Conservation (phyloP, 2,888 invertebrate species). For the Baronia brevicornis region DNA sequence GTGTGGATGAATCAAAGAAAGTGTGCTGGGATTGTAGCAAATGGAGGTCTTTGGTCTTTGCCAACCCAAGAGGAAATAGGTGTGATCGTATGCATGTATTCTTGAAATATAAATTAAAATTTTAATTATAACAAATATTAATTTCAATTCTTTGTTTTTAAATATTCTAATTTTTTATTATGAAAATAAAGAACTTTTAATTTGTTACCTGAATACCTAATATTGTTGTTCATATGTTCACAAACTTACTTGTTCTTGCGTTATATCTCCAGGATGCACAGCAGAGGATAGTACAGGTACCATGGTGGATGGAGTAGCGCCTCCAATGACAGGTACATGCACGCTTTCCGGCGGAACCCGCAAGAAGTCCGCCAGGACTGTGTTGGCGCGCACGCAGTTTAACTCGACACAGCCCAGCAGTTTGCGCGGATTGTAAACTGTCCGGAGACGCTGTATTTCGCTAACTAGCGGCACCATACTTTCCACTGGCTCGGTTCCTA, state of each 20-base stretch:
- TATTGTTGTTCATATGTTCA: too few relatives aligned
- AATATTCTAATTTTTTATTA: too few relatives aligned
- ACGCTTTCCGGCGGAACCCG: constrained; percentile 76
- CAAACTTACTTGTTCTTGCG: constrained; percentile 48
- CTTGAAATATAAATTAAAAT: too few relatives aligned
- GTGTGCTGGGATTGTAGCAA: too few relatives aligned
- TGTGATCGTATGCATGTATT: too few relatives aligned
- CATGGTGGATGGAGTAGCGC: constrained; percentile 82
- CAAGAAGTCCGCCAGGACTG: constrained; percentile 80
- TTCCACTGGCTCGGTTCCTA: constrained; percentile 77
- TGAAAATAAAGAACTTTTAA: too few relatives aligned
- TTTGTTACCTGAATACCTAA: too few relatives aligned
- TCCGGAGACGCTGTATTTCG: constrained; percentile 78
- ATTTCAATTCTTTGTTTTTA: too few relatives aligned
- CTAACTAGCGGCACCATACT: constrained; percentile 82
- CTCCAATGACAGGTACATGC: constrained; percentile 80
- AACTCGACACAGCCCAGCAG: constrained; percentile 81
- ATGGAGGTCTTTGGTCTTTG: too few relatives aligned
- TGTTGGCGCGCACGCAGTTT: constrained; percentile 81
- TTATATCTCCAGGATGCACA: constrained; percentile 71
- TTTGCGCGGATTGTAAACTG: constrained; percentile 46
- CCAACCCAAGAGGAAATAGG: too few relatives aligned
- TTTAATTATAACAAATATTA: too few relatives aligned
- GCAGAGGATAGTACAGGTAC: constrained; percentile 81
- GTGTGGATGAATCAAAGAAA: too few relatives aligned